Evolutionary conservation across 1,140 invertebrate genomes (phyloP).

Genomic region (Penaeus vannamei): DNA sequence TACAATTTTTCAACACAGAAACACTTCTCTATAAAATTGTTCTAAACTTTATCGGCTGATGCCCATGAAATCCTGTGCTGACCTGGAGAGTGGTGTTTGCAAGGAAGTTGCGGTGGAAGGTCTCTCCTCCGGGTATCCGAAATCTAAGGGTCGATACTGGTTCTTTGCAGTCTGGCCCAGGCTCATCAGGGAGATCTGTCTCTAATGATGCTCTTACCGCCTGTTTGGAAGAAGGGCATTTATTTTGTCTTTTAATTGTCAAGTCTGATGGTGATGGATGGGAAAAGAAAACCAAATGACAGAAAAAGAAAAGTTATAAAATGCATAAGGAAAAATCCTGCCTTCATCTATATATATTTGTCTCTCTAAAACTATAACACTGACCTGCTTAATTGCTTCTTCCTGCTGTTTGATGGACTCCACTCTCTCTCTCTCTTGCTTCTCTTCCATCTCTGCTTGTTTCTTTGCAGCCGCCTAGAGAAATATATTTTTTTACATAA

Average conservation of each 20-base stretch:
- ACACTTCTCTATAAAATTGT: too few species aligned
- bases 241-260: neutral
- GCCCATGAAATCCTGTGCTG: neutral
- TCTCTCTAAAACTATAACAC: conserved; percentile 37
- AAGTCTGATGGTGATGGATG: too few species aligned
- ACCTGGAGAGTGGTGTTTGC: conserved; percentile 73
- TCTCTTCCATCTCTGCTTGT: conserved; percentile 59
- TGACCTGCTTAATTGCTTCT: conserved; percentile 66
- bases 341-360: neutral
- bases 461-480: conserved; percentile 61
- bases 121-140: conserved; percentile 71
- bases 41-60: too few species aligned
- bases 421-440: conserved; percentile 62
- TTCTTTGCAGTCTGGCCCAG: conserved; percentile 68
- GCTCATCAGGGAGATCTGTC: conserved; percentile 72
- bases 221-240: conserved; percentile 60
- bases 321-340: neutral
- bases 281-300: too few species aligned
- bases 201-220: conserved; percentile 72
- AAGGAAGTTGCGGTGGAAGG: conserved; percentile 71
- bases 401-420: conserved; percentile 67
- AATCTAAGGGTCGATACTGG: conserved; percentile 71
- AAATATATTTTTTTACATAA: neutral
- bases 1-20: too few species aligned
- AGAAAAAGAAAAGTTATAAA: neutral